Conservation (phyloP, 1,140 invertebrate genomes). For the Phymorhynchus buccinoides region DNA sequence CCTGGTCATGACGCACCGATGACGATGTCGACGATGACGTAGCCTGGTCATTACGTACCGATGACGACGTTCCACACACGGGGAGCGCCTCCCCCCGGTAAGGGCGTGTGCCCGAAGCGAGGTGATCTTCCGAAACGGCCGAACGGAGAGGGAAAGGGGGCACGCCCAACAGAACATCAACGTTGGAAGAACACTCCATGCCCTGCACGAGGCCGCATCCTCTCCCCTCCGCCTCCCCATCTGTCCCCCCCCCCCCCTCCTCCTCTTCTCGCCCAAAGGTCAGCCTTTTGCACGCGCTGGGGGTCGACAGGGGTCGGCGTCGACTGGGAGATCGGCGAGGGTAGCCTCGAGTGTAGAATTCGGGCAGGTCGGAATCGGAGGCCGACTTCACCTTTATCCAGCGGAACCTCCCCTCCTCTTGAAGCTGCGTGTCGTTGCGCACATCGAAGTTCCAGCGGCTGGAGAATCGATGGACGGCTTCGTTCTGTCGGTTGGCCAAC, state of each 20-base stretch:
- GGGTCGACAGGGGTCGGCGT: background rate
- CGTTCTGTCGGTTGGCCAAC: background rate
- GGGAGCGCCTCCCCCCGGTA: background rate
- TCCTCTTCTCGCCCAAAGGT: background rate
- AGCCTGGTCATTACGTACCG: background rate
- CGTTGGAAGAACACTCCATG: background rate
- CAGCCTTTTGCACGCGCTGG: background rate
- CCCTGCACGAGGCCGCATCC: background rate
- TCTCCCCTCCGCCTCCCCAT: background rate
- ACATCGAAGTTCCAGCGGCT: background rate
- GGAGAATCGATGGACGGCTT: background rate
- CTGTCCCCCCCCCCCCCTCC: background rate
- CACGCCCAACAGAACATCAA: background rate
- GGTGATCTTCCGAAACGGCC: background rate
- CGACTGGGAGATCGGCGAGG: background rate
- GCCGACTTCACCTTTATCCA: constrained; percentile 2
- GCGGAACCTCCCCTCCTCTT: background rate
- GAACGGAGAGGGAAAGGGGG: background rate
- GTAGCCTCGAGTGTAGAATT: background rate
- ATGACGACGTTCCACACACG: background rate
- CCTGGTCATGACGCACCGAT: background rate
- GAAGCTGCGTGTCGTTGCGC: background rate
- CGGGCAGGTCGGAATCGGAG: background rate
- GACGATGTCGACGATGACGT: background rate
- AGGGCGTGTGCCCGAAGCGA: too few species aligned